phyloP scores from a whole-genome alignment of 53 echinoderm and acorn worm genomes.

The Mesocentrotus franciscanus region DNA sequence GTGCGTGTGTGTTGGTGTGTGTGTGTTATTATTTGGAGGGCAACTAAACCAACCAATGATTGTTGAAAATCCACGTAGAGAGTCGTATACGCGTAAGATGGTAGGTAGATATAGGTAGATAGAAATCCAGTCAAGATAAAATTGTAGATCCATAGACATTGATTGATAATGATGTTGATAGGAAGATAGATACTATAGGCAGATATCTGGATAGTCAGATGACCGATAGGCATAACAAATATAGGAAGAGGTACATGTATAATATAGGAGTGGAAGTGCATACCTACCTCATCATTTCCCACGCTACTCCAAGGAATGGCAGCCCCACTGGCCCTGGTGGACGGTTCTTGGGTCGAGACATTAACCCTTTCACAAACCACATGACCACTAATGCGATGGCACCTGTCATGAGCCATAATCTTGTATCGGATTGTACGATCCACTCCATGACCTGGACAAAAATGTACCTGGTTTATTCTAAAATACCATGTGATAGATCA shows the following conservation, averaged over 20 bases:
- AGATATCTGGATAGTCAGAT: neutral
- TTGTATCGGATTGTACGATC: neutral
- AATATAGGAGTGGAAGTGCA: neutral
- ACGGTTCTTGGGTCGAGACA: constrained; percentile 67
- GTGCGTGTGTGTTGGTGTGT: too few relatives aligned
- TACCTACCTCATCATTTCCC: constrained; percentile 56
- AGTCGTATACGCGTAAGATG: neutral
- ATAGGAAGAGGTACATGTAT: neutral
- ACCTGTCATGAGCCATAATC: neutral
- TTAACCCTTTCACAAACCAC: constrained; percentile 25
- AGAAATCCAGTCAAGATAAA: neutral
- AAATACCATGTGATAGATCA: too few relatives aligned
- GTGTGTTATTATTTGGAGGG: too few relatives aligned
- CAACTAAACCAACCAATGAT: too few relatives aligned
- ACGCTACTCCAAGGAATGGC: constrained; percentile 66
- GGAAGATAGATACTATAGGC: neutral
- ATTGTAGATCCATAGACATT: neutral
- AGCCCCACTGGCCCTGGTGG: constrained; percentile 71
- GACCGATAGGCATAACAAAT: neutral
- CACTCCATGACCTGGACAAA: constrained; percentile 29
- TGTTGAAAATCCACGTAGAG: too few relatives aligned
- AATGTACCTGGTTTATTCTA: neutral
- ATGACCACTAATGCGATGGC: constrained; percentile 39
- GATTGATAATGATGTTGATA: neutral
- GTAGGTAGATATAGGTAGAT: neutral